Evolutionary conservation across 2,113 vertebrate species (phyloP).

Genomic region (Phyllostomus discolor): DNA sequence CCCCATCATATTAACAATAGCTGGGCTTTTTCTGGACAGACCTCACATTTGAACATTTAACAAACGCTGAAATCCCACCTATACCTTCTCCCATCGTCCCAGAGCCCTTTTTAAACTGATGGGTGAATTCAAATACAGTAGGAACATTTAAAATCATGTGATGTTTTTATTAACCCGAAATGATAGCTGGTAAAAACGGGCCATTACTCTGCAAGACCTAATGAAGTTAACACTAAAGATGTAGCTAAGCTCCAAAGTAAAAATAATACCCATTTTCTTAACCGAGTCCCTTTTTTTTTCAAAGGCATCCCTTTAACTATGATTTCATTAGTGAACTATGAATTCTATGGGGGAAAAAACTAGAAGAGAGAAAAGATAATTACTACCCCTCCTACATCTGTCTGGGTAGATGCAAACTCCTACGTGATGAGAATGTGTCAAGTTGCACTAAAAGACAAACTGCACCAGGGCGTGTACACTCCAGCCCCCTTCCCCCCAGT

Average conservation of each 20-base stretch:
- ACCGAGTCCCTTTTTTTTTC: conserved; percentile 41
- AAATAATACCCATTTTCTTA: conserved; percentile 59
- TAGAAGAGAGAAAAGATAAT: conserved; percentile 42
- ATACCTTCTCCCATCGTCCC: background rate
- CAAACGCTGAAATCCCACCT: conserved; percentile 12
- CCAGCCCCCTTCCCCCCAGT: background rate
- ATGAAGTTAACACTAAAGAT: conserved; percentile 62
- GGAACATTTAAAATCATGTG: conserved; percentile 59
- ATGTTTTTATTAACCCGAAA: conserved; percentile 70
- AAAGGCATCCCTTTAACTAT: conserved; percentile 45
- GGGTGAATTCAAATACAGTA: conserved; percentile 49
- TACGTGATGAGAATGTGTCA: background rate
- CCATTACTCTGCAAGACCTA: conserved; percentile 62
- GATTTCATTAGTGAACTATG: conserved; percentile 61
- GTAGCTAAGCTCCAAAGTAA: conserved; percentile 20
- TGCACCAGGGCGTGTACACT: background rate
- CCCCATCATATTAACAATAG: too few species aligned
- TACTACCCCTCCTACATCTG: background rate
- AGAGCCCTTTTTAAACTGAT: conserved; percentile 31
- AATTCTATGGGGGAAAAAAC: background rate
- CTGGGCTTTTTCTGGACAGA: too few species aligned
- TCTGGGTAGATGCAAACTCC: conserved; percentile 1
- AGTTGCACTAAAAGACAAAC: background rate
- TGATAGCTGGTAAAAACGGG: conserved; percentile 61
- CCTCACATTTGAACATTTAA: background rate